Evolutionary conservation across 2,888 invertebrate species (phyloP), one percentile per base, ranked within the genome.

Genomic region (Drosophila gaucha): DNA sequence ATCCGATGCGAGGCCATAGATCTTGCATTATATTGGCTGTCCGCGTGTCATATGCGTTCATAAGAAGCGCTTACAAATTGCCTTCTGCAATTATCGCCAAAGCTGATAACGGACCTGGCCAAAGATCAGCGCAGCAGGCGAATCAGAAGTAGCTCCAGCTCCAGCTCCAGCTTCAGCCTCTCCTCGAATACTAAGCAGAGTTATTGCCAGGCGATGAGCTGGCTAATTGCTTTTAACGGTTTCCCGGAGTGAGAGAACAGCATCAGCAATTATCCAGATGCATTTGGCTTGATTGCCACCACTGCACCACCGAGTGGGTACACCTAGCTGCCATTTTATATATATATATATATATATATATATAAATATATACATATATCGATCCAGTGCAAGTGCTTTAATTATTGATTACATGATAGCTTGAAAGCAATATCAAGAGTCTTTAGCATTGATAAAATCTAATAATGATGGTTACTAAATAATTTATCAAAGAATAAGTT

Each of bases 151-250:
- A 50, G 56, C 18, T 50, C 4, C 54, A 46, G 12, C 51, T 12
- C 3, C 31, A 24, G 20, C 20, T n/a, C 10, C 54, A 22, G 18
- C 18, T 12, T 12, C 51, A 31, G 30, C 31, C 22, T 2, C 18
- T 1, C 47, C 22, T 22, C 6, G n/a, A n/a, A n/a, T n/a, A n/a
- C n/a, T n/a, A n/a, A n/a, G 14, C 38, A 24, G 66, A 74, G 56
- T 59, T 68, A 66, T 69, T 59, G 63, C 57, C 62, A 69, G 14
- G 44, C 68, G 75, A 78, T 82, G 78, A 75, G 72, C 70, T 59
- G 56, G 69, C 73, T 78, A 78, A 78, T 84, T 78, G 84, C 78
- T 78, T 78, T 80, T 84, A 64, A 74, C 74, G 74, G 74, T 71
- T 41, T 30, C 39, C 39, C 36, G 56, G 46, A 9, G 68, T 47